Evolutionary conservation across 2,797 vertebrate species (phyloP).

Genomic region (Lerista edwardsae): DNA sequence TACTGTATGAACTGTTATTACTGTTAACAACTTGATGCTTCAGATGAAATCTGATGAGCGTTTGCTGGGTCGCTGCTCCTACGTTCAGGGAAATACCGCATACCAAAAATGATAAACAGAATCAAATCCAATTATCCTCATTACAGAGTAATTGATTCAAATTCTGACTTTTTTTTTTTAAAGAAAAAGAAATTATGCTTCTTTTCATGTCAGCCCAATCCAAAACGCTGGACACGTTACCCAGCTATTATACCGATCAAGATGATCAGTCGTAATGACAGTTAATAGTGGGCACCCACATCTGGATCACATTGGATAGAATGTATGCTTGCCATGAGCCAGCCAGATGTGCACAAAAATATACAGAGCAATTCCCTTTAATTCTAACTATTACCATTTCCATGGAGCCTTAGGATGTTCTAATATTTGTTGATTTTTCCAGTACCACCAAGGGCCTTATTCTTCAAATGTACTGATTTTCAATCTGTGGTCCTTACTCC

Average conservation of each 20-base stretch:
- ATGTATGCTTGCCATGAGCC: background rate
- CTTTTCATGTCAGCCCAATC: background rate
- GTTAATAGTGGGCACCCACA: slow-evolving; percentile 2
- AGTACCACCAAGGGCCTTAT: background rate
- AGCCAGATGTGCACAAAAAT: background rate
- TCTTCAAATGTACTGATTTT: background rate
- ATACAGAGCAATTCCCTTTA: background rate
- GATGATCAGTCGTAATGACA: background rate
- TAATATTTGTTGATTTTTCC: background rate
- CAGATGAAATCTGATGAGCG: slow-evolving; percentile 22
- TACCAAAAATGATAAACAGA: slow-evolving; percentile 1
- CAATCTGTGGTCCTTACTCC: background rate
- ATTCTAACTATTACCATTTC: background rate
- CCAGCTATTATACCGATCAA: slow-evolving; percentile 4
- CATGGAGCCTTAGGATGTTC: background rate
- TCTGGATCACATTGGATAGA: slow-evolving; percentile 7
- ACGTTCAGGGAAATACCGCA: background rate
- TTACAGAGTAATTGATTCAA: slow-evolving; percentile 22
- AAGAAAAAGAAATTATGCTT: background rate
- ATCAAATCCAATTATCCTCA: slow-evolving; percentile 13
- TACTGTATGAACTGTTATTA: background rate
- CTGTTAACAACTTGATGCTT: slow-evolving; percentile 1
- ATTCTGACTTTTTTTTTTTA: background rate
- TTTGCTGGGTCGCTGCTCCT: background rate
- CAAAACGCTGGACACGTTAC: slow-evolving; percentile 3